Base-by-base conservation (phyloP, 2,113 vertebrate species). In the Engystomops pustulosus region DNA sequence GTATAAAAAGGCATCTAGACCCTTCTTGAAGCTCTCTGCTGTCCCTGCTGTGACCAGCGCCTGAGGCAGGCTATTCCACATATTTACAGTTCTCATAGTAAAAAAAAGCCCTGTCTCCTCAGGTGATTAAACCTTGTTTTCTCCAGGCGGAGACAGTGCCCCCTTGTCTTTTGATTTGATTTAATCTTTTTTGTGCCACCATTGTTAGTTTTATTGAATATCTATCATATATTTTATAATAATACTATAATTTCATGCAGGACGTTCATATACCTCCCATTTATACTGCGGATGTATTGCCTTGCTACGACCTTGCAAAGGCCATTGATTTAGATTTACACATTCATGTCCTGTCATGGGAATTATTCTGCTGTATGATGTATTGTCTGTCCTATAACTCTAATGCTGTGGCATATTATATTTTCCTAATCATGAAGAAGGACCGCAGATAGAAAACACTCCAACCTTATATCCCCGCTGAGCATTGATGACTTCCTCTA, bases 271-370 rank as follows among this genome's bases (percentile, higher is more conserved):
- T 20, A 27, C 20, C 47, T 23, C 44, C 27, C 25, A 12, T 34
- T 53, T 34, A 32, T 6, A 76, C 12, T 34, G 72, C 20, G 10
- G 72, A 51, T n/a, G 18, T 53, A 76, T 53, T 53, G 20, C 12
- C 51, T 80, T 68, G 12, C 60, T 34, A 23, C 69, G 79, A 80
- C 79, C 79, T 80, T 80, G 60, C 27, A 80, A 49, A 34, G 38
- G 62, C 18, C 62, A 68, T 30, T 68, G 30, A 80, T 80, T 45
- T 69, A 68, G 45, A 69, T 80, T 69, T 80, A 80, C 76, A 79
- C 60, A 30, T 80, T 80, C 44, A 69, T 44, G 18, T 47, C 18
- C 7, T 34, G 62, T 69, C 62, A 12, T 9, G 79, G 79, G 47
- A 53, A 68, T 71, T 55, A 34, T 34, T 25, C 67, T 70, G 45